phyloP scores from a whole-genome alignment of 2,888 invertebrate genomes.

The Epinotia nisella region DNA sequence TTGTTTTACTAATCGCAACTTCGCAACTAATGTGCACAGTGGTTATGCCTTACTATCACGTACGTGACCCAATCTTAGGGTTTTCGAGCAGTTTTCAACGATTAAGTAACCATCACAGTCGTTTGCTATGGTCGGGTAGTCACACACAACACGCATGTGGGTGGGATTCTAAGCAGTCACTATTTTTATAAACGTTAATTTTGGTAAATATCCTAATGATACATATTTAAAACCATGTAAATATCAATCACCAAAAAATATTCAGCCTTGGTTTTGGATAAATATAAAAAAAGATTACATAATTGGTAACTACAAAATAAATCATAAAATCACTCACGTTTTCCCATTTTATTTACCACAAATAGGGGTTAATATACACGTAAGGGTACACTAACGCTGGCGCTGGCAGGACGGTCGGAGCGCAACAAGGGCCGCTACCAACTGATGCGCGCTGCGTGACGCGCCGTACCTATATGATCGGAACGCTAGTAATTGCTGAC shows the following conservation, averaged over 20 bases:
- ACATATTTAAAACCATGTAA: not conserved
- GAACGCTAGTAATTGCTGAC: slow-evolving; percentile 16
- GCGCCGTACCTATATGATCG: slow-evolving; percentile 32
- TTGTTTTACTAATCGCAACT: not conserved
- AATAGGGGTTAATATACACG: not conserved
- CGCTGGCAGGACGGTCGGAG: slow-evolving; percentile 4
- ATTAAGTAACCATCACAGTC: not conserved
- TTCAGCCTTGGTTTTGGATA: not conserved
- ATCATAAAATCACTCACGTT: slow-evolving; percentile 28
- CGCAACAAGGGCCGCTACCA: slow-evolving; percentile 14
- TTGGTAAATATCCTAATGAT: not conserved
- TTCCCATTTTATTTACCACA: slow-evolving; percentile 34
- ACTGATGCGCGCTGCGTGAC: slow-evolving; percentile 30
- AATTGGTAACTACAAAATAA: not conserved
- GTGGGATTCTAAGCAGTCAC: not conserved
- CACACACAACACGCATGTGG: not conserved
- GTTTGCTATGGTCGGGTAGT: not conserved
- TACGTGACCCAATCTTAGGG: not conserved
- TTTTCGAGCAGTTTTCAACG: not conserved
- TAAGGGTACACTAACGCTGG: not conserved
- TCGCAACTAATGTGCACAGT: no score
- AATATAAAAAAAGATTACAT: not conserved
- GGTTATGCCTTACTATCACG: not conserved
- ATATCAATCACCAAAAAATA: not conserved
- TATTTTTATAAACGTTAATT: not conserved